A percentile compares a stretch with the other conserved stretches of the same genome.
Conservation (phyloP, 2,113 vertebrate species). For the Chaetura pelagica region DNA sequence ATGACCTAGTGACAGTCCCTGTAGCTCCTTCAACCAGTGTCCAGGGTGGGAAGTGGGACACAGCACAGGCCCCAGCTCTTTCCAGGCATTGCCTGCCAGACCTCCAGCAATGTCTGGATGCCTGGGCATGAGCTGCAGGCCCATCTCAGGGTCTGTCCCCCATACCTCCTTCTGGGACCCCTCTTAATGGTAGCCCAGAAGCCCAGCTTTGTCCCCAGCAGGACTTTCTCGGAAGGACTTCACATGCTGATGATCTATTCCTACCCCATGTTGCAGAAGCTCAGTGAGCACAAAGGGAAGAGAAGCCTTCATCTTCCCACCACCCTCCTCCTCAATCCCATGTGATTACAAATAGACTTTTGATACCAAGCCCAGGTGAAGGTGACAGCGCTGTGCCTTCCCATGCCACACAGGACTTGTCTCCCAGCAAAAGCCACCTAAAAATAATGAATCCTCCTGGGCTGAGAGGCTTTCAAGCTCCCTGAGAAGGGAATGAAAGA, state of each 20-base stretch:
- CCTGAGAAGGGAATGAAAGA: slow-evolving; percentile 65
- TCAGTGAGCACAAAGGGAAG: neutral
- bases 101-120: neutral
- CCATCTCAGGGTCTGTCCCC: neutral
- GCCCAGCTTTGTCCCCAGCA: neutral
- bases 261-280: neutral
- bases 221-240: neutral
- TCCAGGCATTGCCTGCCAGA: neutral
- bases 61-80: neutral
- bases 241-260: neutral
- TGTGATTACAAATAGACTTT: slow-evolving; percentile 21
- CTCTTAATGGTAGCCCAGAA: neutral
- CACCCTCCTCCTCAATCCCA: neutral
- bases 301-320: neutral
- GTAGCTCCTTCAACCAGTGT: neutral
- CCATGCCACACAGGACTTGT: slow-evolving; percentile 34
- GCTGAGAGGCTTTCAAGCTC: slow-evolving; percentile 65
- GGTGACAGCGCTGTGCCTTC: neutral
- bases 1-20: rapidly evolving
- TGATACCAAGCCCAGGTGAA: slow-evolving; percentile 23
- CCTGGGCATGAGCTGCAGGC: neutral
- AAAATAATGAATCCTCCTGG: slow-evolving; percentile 67
- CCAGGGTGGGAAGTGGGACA: neutral
- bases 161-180: neutral
- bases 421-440: slow-evolving; percentile 60